Conservation (phyloP, 2,797 vertebrate genomes). For the Allobates femoralis region DNA sequence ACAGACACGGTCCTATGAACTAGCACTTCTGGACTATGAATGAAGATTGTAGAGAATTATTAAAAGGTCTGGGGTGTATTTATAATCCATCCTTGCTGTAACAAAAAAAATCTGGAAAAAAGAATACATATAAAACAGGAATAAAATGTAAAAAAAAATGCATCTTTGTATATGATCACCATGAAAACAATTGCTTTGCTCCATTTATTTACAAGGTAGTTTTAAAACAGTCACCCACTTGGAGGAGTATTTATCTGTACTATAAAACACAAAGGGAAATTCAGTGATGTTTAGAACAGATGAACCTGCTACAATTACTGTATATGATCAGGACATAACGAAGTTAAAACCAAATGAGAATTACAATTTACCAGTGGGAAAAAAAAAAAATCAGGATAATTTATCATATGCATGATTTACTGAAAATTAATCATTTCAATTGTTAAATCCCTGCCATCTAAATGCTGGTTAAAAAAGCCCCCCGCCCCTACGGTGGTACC, state of each 20-base stretch:
- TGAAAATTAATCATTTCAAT: background rate
- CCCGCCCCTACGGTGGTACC: background rate
- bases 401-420: background rate
- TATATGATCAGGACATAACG: background rate
- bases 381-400: background rate
- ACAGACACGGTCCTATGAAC: background rate
- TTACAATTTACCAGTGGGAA: background rate
- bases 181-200: background rate
- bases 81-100: background rate
- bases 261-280: background rate
- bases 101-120: background rate
- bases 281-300: background rate
- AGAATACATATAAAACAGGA: background rate
- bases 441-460: background rate
- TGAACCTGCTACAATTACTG: background rate
- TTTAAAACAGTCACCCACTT: conserved; percentile 1
- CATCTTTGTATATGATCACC: background rate
- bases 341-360: background rate
- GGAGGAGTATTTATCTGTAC: background rate
- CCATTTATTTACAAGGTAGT: conserved; percentile 6
- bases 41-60: background rate
- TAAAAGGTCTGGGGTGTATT: background rate
- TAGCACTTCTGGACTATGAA: background rate
- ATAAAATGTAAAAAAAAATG: background rate
- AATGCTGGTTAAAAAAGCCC: background rate